phyloP scores from a whole-genome alignment of 2,797 vertebrate genomes.

The Coccyzus lansbergi region DNA sequence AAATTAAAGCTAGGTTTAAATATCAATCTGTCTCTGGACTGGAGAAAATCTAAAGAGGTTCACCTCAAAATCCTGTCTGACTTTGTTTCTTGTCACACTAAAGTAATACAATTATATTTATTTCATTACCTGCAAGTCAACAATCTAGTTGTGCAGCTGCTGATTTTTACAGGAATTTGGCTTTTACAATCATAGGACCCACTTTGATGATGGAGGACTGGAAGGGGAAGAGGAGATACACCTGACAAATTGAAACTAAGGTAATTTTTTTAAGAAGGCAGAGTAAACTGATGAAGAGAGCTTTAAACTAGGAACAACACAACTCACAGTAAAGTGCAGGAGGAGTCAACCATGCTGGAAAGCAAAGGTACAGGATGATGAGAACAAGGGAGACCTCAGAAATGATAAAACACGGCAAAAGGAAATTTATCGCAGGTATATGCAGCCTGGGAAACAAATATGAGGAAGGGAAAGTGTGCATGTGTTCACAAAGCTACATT shows the following conservation, averaged over 20 bases:
- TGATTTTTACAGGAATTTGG: slow-evolving; percentile 2
- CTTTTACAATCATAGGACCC: neutral
- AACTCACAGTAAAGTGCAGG: neutral
- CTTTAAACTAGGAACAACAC: neutral
- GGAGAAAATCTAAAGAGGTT: neutral
- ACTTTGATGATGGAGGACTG: neutral
- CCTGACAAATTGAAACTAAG: neutral
- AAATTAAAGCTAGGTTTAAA: neutral
- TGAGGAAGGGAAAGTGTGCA: neutral
- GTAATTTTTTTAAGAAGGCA: neutral
- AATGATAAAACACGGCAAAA: neutral
- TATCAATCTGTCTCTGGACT: neutral
- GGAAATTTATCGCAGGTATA: neutral
- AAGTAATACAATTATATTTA: slow-evolving; percentile 9
- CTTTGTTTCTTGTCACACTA: neutral
- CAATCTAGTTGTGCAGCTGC: slow-evolving; percentile 28
- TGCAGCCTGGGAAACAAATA: neutral
- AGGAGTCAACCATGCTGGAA: neutral
- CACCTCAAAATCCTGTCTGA: neutral
- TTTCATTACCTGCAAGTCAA: slow-evolving; percentile 2
- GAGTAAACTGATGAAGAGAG: neutral
- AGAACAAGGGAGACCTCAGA: neutral
- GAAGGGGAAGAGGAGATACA: neutral
- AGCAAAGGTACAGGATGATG: neutral
- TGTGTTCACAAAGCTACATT: neutral